These are phyloP conservation scores for Xestoiulus laeticollis DNA, from an alignment of 2,888 invertebrate genomes.

Conservation along the genomic window DNA sequence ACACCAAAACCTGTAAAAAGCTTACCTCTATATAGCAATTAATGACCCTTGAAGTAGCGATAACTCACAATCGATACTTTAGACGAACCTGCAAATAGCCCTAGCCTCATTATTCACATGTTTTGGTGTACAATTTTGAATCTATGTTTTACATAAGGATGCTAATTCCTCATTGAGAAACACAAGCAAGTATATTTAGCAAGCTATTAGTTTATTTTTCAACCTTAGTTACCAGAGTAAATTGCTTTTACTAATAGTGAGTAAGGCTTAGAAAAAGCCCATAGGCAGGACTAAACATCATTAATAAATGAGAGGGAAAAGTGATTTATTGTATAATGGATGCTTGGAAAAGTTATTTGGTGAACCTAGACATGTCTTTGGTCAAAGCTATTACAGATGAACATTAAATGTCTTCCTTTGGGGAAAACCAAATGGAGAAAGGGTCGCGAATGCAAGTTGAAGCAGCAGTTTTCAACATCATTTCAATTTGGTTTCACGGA, in stretches of 20 bases:
- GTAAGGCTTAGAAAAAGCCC: not conserved
- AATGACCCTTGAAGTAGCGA: too few species aligned
- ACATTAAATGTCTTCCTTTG: conserved; percentile 3
- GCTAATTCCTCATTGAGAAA: too few species aligned
- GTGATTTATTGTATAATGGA: not conserved
- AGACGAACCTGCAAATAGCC: too few species aligned
- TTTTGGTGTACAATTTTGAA: too few species aligned
- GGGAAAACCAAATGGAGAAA: conserved; percentile 10
- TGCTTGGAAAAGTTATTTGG: conserved; percentile 2
- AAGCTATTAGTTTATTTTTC: too few species aligned
- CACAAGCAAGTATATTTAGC: too few species aligned
- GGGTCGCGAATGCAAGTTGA: not conserved
- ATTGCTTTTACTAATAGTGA: not conserved
- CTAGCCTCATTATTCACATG: too few species aligned
- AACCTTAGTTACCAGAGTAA: not conserved
- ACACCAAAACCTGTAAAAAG: too few species aligned
- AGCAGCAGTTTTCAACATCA: too few species aligned
- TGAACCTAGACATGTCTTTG: not conserved
- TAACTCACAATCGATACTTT: too few species aligned
- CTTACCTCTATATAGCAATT: too few species aligned
- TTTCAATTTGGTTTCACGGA: not conserved
- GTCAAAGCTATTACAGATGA: not conserved
- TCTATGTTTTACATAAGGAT: too few species aligned
- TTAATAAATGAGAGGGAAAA: not conserved
- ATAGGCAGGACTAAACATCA: not conserved